Base-by-base conservation (phyloP, 2,888 invertebrate species). In the Apamea monoglypha region DNA sequence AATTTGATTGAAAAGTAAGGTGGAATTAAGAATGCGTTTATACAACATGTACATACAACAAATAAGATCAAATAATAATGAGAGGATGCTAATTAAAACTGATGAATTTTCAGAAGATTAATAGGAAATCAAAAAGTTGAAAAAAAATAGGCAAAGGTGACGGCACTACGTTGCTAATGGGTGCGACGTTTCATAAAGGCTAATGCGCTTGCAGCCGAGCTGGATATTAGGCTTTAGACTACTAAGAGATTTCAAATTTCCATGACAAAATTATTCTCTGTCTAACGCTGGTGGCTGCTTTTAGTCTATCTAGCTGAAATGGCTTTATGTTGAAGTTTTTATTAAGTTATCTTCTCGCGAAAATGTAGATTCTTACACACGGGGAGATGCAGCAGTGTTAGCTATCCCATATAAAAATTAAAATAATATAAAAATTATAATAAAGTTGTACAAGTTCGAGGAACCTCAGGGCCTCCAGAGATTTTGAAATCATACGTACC, bases 211-310 rank as follows among this genome's bases (percentile, higher is more conserved):
- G 75, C 68, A 78, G 77, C 66, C 71, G 69, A 77, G 84, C 70
- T 73, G 47, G 61, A 87, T 87, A 85, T 85, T 73, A 81, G 85
- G 78, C 81, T 80, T 79, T 66, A 56, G 73, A 77, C 73, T 85
- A 78, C 83, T 83, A 76, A 87, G 81, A 80, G 87, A 87, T 87
- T 89, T 82, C 59, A 82, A 87, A 89, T 84, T 86, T 81, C 74
- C 88, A 87, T 78, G 89, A 78, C 72, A 78, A 84, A 82, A 87
- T 82, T 87, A 81, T 81, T 77, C 76, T 56, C 32, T 83, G 86
- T 80, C 79, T 80, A 84, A 80, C 76, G 76, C 67, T 74, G 68
- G 59, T 77, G 78, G 70, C 69, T 75, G 86, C 76, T 87, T 81
- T 83, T 80, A 87, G 80, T 66, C 67, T 84, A 70, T 76, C 44